Evolutionary conservation across 2,888 invertebrate species (phyloP).

Genomic region (Eristalis intricaria): DNA sequence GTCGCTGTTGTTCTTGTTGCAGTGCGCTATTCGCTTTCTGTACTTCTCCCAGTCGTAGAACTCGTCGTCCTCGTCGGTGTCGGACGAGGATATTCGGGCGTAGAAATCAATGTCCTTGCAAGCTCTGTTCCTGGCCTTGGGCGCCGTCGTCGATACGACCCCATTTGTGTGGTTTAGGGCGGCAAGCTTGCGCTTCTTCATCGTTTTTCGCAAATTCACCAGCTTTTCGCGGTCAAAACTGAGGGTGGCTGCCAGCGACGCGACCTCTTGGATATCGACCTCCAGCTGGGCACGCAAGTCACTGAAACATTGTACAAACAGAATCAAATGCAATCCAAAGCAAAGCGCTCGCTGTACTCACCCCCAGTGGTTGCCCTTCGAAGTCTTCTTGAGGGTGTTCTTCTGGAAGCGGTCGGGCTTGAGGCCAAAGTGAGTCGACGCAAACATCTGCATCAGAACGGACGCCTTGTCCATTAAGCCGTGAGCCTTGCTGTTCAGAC

Average conservation of each 20-base stretch:
- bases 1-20: conserved; percentile 77
- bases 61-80: conserved; percentile 78
- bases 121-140: conserved; percentile 26
- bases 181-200: conserved; percentile 82
- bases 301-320: conserved; percentile 84
- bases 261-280: conserved; percentile 81
- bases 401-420: conserved; percentile 86
- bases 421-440: conserved; percentile 95
- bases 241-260: conserved; percentile 78
- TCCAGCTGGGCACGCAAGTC: conserved; percentile 97
- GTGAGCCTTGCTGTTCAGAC: conserved; percentile 79
- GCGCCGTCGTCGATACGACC: conserved; percentile 73
- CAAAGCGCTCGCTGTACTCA: conserved; percentile 72
- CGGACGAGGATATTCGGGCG: conserved; percentile 80
- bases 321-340: conserved; percentile 55
- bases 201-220: conserved; percentile 76
- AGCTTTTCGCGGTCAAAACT: conserved; percentile 79
- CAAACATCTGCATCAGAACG: conserved; percentile 94
- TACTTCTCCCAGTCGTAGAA: conserved; percentile 78
- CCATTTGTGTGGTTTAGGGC: conserved; percentile 73
- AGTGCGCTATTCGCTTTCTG: conserved; percentile 75
- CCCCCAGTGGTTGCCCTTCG: conserved; percentile 96
- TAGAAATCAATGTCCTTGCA: conserved; percentile 59
- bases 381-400: conserved; percentile 91
- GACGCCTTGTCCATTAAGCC: conserved; percentile 92